phyloP scores from a whole-genome alignment of 2,113 vertebrate species.

The Ailuropoda melanoleuca region DNA sequence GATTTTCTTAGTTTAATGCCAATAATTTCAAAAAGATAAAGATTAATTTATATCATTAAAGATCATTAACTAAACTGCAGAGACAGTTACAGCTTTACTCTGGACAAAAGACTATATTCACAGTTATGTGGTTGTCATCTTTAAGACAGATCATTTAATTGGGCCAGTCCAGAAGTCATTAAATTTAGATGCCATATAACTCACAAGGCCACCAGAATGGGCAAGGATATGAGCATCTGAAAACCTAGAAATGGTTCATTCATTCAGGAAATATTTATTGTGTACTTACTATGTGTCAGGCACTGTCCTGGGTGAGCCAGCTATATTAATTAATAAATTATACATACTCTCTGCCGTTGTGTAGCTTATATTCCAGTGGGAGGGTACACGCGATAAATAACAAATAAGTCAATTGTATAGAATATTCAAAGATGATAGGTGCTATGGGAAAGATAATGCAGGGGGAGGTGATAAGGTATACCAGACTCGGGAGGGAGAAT shows the following conservation, averaged over 20 bases:
- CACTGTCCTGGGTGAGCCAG: neutral
- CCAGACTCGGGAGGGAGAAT: neutral
- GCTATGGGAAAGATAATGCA: neutral
- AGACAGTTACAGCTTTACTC: neutral
- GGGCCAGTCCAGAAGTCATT: neutral
- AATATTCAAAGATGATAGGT: neutral
- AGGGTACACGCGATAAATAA: neutral
- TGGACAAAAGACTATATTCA: neutral
- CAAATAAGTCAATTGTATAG: neutral
- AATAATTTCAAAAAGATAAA: neutral
- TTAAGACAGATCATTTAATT: neutral
- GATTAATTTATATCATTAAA: neutral
- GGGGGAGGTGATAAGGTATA: neutral
- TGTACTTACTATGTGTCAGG: neutral
- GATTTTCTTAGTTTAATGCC: neutral
- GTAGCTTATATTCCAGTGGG: neutral
- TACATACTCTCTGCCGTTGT: neutral
- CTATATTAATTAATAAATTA: neutral
- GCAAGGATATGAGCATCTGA: neutral
- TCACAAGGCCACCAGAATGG: neutral
- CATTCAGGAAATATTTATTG: neutral
- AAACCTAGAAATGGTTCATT: neutral
- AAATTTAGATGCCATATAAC: neutral
- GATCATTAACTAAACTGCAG: neutral
- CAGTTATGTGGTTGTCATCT: neutral